Conservation (phyloP, 2,888 invertebrate genomes). For the Drosophila neonasuta region DNA sequence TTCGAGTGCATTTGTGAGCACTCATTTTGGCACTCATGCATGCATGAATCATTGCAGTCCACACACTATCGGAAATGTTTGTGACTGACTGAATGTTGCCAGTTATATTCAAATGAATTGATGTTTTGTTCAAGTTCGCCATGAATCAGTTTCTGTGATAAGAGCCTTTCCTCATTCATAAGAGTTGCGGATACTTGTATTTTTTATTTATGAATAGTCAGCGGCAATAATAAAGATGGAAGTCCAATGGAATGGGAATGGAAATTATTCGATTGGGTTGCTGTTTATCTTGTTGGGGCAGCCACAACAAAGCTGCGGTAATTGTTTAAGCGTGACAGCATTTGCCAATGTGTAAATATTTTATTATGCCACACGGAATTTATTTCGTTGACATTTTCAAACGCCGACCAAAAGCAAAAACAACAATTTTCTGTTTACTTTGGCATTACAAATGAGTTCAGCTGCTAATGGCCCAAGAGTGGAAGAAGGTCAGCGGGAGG, state of each 20-base stretch:
- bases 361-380: constrained; percentile 59
- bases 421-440: constrained; percentile 51
- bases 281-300: constrained; percentile 40
- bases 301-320: constrained; percentile 52
- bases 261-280: constrained; percentile 17
- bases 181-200: not conserved
- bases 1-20: constrained; percentile 31
- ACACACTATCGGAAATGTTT: constrained; percentile 1
- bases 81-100: constrained; percentile 13
- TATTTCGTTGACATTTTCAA: constrained; percentile 63
- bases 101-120: constrained; percentile 15
- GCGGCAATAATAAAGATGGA: not conserved
- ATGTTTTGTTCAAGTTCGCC: not conserved
- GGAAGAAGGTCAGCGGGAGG: constrained; percentile 16
- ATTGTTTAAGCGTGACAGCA: constrained; percentile 55
- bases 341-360: constrained; percentile 61
- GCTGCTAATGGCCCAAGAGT: constrained; percentile 50
- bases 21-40: constrained; percentile 33
- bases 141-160: constrained; percentile 37
- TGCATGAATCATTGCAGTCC: constrained; percentile 36
- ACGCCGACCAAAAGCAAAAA: constrained; percentile 31
- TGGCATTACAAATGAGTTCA: constrained; percentile 68
- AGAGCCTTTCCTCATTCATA: constrained; percentile 20
- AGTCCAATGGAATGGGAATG: constrained; percentile 6
- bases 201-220: constrained; percentile 19